These are phyloP conservation scores for Eurystomus glaucurus DNA, from an alignment of 2,797 vertebrate genomes.

Conservation along the genomic window DNA sequence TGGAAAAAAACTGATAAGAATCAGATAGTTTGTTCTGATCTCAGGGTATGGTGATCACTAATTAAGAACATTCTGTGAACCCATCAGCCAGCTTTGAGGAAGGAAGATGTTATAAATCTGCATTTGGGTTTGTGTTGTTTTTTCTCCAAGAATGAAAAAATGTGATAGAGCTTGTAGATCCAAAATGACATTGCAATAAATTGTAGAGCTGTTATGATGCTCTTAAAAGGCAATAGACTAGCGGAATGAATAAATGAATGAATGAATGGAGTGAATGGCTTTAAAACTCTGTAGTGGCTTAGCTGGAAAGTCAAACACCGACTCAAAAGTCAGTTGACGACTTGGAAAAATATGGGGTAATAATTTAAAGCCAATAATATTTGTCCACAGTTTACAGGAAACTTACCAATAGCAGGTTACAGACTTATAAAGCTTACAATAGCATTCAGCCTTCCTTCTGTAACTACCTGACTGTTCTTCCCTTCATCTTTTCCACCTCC, in stretches of 20 bases:
- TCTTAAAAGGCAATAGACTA: not conserved
- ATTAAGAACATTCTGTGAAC: not conserved
- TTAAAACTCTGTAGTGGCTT: not conserved
- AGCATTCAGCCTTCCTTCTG: not conserved
- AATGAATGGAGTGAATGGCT: not conserved
- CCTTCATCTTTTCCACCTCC: not conserved
- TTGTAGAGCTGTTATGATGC: not conserved
- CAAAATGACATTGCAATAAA: not conserved
- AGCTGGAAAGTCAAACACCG: not conserved
- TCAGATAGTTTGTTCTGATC: constrained; percentile 1
- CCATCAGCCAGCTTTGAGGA: not conserved
- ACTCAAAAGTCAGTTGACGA: not conserved
- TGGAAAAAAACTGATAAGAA: not conserved
- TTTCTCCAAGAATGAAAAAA: not conserved
- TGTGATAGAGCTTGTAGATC: not conserved
- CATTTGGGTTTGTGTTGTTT: not conserved
- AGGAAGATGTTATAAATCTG: not conserved
- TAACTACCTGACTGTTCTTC: not conserved
- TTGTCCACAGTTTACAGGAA: not conserved
- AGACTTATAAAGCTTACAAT: not conserved
- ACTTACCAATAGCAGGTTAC: not conserved
- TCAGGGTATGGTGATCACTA: not conserved
- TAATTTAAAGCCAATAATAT: not conserved
- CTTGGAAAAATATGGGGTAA: not conserved
- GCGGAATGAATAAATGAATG: not conserved